These are phyloP conservation scores for Melanocharis versteri DNA, from an alignment of 2,113 vertebrate genomes.

Conservation along the genomic window DNA sequence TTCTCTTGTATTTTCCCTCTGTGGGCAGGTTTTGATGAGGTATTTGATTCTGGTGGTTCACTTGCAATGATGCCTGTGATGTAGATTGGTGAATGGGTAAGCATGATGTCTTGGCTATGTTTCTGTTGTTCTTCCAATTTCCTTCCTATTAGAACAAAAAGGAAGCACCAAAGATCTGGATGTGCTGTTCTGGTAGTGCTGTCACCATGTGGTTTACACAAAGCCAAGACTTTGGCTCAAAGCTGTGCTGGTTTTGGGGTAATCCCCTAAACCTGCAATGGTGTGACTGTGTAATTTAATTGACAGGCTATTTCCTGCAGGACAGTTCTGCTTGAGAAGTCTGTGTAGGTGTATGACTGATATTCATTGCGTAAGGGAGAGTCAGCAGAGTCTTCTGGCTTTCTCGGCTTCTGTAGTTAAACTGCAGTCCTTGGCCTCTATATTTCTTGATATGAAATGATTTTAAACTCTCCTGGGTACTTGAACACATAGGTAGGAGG, in stretches of 20 bases:
- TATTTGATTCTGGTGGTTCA: not conserved
- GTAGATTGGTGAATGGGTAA: not conserved
- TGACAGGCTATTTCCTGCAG: not conserved
- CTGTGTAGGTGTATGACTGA: not conserved
- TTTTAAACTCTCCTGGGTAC: not conserved
- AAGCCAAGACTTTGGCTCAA: not conserved
- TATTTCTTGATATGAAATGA: not conserved
- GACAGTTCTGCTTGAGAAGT: not conserved
- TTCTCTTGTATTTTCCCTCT: not conserved
- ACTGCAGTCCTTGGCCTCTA: not conserved
- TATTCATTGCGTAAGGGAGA: not conserved
- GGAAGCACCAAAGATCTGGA: not conserved
- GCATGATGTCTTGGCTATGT: not conserved
- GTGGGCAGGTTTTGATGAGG: not conserved
- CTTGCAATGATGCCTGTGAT: not conserved
- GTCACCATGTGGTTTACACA: not conserved
- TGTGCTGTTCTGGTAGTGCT: not conserved
- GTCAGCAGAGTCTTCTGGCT: not conserved
- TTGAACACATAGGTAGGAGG: not conserved
- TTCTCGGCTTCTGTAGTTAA: not conserved
- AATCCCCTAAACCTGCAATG: not conserved
- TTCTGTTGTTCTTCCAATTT: not conserved
- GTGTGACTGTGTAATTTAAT: not conserved
- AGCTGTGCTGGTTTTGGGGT: not conserved
- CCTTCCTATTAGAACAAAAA: not conserved